These are phyloP conservation scores for Dryococelus australis DNA, from an alignment of 2,888 invertebrate genomes.

Conservation along the genomic window DNA sequence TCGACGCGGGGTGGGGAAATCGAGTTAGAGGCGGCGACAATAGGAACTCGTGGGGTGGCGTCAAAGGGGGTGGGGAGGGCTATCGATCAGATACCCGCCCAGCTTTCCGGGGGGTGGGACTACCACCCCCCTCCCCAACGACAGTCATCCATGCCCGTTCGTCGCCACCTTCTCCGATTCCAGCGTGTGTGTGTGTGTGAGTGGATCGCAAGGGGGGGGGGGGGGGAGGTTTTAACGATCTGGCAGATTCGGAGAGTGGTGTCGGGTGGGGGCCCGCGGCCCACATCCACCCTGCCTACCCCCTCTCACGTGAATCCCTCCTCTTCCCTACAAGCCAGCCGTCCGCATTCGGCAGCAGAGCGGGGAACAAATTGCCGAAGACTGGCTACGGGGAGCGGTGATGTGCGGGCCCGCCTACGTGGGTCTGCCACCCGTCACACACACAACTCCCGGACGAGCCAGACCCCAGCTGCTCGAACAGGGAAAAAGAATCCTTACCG, in stretches of 20 bases:
- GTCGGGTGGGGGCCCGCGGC: not conserved
- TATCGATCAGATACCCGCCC: slow-evolving; percentile 1
- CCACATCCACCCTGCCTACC: too few relatives aligned
- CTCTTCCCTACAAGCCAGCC: not conserved
- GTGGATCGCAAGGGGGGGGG: not conserved
- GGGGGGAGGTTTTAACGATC: slow-evolving; percentile 26
- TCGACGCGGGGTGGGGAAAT: not conserved
- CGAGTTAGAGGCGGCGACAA: slow-evolving; percentile 27
- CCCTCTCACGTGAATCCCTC: not conserved
- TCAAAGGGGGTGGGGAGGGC: too few relatives aligned
- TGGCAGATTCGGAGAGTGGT: slow-evolving; percentile 23
- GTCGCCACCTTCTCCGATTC: slow-evolving; percentile 13
- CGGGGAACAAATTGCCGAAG: not conserved
- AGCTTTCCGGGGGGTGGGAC: not conserved
- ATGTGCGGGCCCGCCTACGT: not conserved
- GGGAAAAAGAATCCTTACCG: too few relatives aligned
- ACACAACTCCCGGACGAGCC: not conserved
- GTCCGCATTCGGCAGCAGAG: not conserved
- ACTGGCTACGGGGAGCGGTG: not conserved
- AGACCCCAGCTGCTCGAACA: too few relatives aligned
- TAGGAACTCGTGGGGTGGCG: not conserved
- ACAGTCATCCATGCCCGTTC: not conserved
- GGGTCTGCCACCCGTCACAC: not conserved
- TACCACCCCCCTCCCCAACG: not conserved
- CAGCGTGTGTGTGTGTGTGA: not conserved